A percentile compares a stretch with the other conserved stretches of the same genome.
Conservation (phyloP, 2,797 vertebrate species). For the Taenioides sp. region DNA sequence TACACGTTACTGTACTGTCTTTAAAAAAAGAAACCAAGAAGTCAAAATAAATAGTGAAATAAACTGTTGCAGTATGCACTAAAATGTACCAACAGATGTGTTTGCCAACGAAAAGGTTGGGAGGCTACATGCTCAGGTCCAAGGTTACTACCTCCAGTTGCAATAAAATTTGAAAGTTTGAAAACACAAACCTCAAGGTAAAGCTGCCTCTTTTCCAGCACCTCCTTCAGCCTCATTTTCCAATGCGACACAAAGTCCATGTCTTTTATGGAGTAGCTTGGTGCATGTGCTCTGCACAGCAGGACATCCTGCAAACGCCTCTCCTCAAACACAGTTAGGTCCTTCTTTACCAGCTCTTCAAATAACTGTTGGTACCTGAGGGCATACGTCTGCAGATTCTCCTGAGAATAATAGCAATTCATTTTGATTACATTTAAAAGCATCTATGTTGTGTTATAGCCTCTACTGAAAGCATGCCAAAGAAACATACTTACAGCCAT, state of each 20-base stretch:
- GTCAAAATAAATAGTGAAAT: too few relatives aligned
- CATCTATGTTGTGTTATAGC: background rate
- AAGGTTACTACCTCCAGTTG: too few relatives aligned
- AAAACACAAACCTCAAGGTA: conserved; percentile 50
- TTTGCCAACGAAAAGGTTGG: too few relatives aligned
- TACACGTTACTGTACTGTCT: too few relatives aligned
- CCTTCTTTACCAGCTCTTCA: conserved; percentile 50
- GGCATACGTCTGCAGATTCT: conserved; percentile 6
- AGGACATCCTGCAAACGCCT: conserved; percentile 69
- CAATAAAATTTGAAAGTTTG: background rate
- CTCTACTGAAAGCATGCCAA: background rate
- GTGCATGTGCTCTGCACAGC: conserved; percentile 30
- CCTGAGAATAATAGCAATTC: conserved; percentile 34
- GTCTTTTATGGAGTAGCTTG: conserved; percentile 21
- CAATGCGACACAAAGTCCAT: conserved; percentile 49
- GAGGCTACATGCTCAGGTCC: too few relatives aligned
- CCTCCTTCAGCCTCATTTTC: conserved; percentile 48
- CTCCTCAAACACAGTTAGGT: conserved; percentile 68
- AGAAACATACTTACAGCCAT: conserved; percentile 30
- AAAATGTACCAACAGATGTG: too few relatives aligned
- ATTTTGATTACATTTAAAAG: background rate
- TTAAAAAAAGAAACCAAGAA: too few relatives aligned
- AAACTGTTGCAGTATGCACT: too few relatives aligned
- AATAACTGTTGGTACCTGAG: conserved; percentile 37
- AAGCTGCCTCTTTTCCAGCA: conserved; percentile 60